Evolutionary conservation across 2,113 vertebrate genomes (phyloP).

Genomic region (Ursus arctos): DNA sequence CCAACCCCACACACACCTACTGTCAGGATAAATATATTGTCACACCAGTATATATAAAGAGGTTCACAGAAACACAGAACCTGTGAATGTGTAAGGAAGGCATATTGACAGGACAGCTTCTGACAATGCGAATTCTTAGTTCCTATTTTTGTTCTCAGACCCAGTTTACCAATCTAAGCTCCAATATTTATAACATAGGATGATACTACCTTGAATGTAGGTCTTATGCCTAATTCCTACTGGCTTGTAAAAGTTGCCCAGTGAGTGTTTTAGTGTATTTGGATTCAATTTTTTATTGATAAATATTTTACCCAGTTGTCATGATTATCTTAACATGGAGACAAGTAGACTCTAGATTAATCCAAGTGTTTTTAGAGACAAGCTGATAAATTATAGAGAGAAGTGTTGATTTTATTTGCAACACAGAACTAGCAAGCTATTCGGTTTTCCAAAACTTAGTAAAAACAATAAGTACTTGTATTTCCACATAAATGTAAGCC

Average conservation of each 20-base stretch:
- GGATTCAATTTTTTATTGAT: constrained; percentile 71
- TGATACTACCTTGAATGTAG: neutral
- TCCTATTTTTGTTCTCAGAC: neutral
- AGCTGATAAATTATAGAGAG: constrained; percentile 62
- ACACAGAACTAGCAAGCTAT: constrained; percentile 42
- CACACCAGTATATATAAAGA: neutral
- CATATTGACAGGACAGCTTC: neutral
- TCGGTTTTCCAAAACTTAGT: constrained; percentile 9
- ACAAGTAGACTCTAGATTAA: constrained; percentile 68
- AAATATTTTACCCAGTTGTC: constrained; percentile 81
- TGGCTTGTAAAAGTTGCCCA: constrained; percentile 41
- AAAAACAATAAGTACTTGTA: neutral
- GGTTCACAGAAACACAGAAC: neutral
- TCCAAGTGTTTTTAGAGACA: constrained; percentile 75
- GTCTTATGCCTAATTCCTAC: neutral
- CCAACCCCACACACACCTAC: accelerated
- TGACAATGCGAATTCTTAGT: neutral
- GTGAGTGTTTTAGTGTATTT: constrained; percentile 53
- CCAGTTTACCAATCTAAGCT: neutral
- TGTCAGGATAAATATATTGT: neutral
- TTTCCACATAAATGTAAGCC: neutral
- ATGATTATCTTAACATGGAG: constrained; percentile 68
- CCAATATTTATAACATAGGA: neutral
- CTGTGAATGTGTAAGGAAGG: neutral
- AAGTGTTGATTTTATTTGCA: constrained; percentile 74